phyloP scores from a whole-genome alignment of 2,888 invertebrate species.

The Heteromurus nitidus region DNA sequence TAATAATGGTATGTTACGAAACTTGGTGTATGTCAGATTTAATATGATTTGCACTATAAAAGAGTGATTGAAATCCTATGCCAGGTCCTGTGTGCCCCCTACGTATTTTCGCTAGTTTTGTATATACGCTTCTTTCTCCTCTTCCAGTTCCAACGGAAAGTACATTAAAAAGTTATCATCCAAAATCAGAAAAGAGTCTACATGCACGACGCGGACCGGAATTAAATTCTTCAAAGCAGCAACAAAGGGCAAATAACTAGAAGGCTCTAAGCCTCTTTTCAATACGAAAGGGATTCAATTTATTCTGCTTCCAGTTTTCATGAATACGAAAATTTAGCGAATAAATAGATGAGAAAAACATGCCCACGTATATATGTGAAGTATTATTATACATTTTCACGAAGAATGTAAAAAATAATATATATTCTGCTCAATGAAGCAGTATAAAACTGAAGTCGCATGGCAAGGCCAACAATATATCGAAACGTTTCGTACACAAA shows the following conservation, averaged over 20 bases:
- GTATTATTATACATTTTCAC: no score
- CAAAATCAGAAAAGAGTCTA: neutral
- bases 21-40: neutral
- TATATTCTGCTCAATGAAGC: neutral
- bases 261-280: neutral
- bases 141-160: neutral
- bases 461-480: neutral
- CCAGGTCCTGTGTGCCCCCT: no score
- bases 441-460: neutral
- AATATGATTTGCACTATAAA: neutral
- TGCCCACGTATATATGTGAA: no score
- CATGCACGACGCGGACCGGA: neutral
- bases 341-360: neutral
- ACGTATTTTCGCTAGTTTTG: no score
- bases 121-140: neutral
- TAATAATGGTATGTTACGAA: no score
- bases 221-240: neutral
- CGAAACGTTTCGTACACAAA: neutral
- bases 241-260: neutral
- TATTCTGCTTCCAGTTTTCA: neutral
- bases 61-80: neutral
- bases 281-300: neutral
- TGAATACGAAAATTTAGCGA: neutral
- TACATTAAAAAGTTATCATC: neutral
- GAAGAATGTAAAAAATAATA: neutral